These are phyloP conservation scores for Diaphora mendica DNA, from an alignment of 2,888 invertebrate genomes.

Conservation along the genomic window DNA sequence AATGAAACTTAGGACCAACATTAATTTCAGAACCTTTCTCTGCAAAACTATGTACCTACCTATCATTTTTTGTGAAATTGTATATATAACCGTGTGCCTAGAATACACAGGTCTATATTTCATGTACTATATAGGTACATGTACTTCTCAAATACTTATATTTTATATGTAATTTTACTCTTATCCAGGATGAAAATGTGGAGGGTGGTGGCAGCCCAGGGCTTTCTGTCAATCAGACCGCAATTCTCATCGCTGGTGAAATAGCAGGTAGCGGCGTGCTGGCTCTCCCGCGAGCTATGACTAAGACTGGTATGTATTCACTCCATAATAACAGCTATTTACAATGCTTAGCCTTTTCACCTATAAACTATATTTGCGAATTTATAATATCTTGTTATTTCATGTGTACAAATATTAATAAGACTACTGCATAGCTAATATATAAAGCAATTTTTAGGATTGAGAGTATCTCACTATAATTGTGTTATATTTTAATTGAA, in stretches of 20 bases:
- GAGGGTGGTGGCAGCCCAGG: slow-evolving; percentile 51
- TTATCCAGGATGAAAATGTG: slow-evolving; percentile 25
- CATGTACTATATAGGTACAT: not conserved
- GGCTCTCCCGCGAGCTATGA: slow-evolving; percentile 88
- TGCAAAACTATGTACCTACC: too few relatives aligned
- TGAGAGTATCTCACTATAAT: too few relatives aligned
- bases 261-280: slow-evolving; percentile 91
- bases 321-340: not conserved
- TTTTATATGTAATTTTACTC: not conserved
- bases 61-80: too few relatives aligned
- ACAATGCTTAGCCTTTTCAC: not conserved
- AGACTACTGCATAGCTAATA: not conserved
- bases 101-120: not conserved
- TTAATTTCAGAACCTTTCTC: too few relatives aligned
- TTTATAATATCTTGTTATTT: not conserved
- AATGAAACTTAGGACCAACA: too few relatives aligned
- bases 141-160: not conserved
- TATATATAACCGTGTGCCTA: not conserved
- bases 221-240: slow-evolving; percentile 78
- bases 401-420: not conserved
- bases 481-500: too few relatives aligned
- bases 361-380: not conserved
- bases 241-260: slow-evolving; percentile 89
- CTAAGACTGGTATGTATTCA: slow-evolving; percentile 85
- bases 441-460: too few relatives aligned